Evolutionary conservation across 2,888 invertebrate species (phyloP), one percentile per base, ranked within the genome.

Genomic region (Ichneumoninae sp.): DNA sequence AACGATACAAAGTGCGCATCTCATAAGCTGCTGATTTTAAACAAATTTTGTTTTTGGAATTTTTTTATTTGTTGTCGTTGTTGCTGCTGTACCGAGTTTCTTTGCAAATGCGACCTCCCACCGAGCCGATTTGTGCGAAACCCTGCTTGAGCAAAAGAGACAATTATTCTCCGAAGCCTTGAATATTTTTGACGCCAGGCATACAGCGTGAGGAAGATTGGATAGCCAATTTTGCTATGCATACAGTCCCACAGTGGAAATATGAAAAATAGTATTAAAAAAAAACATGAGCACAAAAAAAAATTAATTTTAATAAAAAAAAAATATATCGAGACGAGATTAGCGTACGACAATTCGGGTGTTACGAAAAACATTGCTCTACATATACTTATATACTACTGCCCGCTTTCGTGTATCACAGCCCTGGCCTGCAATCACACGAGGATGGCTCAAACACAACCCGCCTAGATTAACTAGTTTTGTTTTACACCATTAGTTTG

Each of bases 341-440:
- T 60, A 26, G 57, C 60, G 52, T 66, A 62, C 62, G 80, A 76
- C 72, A 68, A 72, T 80, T 80, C 83, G 83, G 72, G 80, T 77
- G 77, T 74, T 62, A 44, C 26, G 22, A 81, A n/a, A 62, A 70
- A 77, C 44, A 65, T 54, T 65, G 54, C 50, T 75, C 69, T 40
- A 36, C 69, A 57, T 71, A 36, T 52, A 68, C 36, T 60, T 60
- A 60, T 50, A 40, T 54, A 44, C 62, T 30, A 33, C 62, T 62
- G 62, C 70, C 77, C 72, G 84, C 84, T 84, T 84, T 74, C 47
- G 84, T 78, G 69, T 84, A 30, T 69, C 60, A 72, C 70, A 80
- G 44, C 74, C 78, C 81, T 72, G 66, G 78, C 78, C 84, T 81
- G 82, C 82, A 82, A 82, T 80, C 52, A 72, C 75, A 82, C 71